Evolutionary conservation across 1,140 invertebrate genomes (phyloP).

Genomic region (Caerostris darwini): DNA sequence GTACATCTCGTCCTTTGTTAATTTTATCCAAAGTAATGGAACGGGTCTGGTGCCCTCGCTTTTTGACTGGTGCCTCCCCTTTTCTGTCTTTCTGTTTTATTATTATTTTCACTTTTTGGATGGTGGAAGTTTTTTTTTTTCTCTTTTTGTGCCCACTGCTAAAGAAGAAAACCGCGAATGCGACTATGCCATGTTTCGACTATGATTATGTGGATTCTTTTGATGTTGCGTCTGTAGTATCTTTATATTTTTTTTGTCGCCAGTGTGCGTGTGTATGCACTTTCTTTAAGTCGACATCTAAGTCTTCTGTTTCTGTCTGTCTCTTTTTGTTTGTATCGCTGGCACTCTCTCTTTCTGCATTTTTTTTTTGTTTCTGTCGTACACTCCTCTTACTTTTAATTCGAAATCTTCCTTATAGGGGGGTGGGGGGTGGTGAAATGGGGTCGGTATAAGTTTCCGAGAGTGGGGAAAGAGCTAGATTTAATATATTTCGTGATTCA

Average conservation of each 20-base stretch:
- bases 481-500: constrained; percentile 9
- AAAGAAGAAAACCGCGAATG: constrained; percentile 41
- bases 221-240: constrained; percentile 43
- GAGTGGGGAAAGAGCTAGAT: background rate
- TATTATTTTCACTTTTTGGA: constrained; percentile 26
- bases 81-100: constrained; percentile 38
- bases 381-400: constrained; percentile 42
- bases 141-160: background rate
- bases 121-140: constrained; percentile 6
- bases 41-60: constrained; percentile 41
- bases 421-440: background rate
- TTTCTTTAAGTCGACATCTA: constrained; percentile 10
- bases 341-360: background rate
- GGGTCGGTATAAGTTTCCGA: background rate
- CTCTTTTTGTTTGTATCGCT: background rate
- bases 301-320: background rate
- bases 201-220: constrained; percentile 71
- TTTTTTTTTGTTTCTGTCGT: background rate
- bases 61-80: constrained; percentile 62
- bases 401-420: constrained; percentile 26
- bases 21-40: constrained; percentile 78
- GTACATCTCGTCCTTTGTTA: constrained; percentile 65
- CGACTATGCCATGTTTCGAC: background rate
- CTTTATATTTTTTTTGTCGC: constrained; percentile 8
- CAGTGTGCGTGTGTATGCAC: background rate